A percentile compares a stretch with the other conserved stretches of the same genome.
Evolutionary conservation across 2,888 invertebrate genomes (phyloP).

Genomic region (Conistra vaccinii): DNA sequence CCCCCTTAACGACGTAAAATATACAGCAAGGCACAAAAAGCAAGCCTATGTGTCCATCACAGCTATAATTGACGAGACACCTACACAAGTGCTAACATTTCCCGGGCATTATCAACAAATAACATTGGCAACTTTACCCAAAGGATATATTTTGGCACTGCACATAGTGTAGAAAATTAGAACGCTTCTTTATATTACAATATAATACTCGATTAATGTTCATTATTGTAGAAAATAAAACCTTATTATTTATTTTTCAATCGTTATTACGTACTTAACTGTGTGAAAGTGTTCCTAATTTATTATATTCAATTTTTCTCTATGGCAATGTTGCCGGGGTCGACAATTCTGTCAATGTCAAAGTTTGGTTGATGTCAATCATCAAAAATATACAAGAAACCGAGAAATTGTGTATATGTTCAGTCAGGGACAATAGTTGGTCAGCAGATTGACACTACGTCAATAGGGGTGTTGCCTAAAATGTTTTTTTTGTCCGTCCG

Average conservation of each 20-base stretch:
- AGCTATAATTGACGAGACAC: slow-evolving; percentile 1
- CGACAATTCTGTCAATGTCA: background rate
- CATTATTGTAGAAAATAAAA: slow-evolving; percentile 70
- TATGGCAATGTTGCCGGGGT: background rate
- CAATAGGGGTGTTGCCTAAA: no score
- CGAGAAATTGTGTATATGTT: background rate
- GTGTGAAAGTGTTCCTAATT: slow-evolving; percentile 30
- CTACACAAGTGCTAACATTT: slow-evolving; percentile 28
- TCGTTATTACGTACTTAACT: slow-evolving; percentile 39
- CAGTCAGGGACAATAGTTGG: background rate
- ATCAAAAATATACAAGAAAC: background rate
- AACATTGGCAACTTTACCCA: slow-evolving; percentile 38
- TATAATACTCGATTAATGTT: slow-evolving; percentile 78
- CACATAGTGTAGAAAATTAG: slow-evolving; percentile 77
- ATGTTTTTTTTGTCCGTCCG: no score
- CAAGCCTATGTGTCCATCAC: slow-evolving; percentile 24
- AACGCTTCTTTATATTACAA: slow-evolving; percentile 71
- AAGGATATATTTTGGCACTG: slow-evolving; percentile 82
- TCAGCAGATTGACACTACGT: background rate
- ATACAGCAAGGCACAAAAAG: slow-evolving; percentile 58
- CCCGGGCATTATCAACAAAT: slow-evolving; percentile 33
- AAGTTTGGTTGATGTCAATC: background rate
- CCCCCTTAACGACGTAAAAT: slow-evolving; percentile 10
- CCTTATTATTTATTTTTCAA: slow-evolving; percentile 51
- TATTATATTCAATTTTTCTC: background rate